Evolutionary conservation across 53 echinoderm and acorn worm species (phyloP).

Genomic region (Apostichopus leukothele): DNA sequence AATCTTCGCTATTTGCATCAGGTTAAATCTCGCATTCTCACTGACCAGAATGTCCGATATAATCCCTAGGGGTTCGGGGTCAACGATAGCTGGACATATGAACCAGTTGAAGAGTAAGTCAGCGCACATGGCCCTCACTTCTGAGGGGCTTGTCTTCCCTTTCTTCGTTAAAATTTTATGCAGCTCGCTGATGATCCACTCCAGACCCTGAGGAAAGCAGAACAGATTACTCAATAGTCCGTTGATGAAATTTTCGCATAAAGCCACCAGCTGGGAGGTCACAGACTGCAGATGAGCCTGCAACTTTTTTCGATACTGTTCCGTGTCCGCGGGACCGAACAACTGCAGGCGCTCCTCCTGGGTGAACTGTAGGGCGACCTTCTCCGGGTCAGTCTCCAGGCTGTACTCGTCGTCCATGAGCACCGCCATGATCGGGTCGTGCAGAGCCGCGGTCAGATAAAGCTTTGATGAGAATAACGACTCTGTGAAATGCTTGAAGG

Average conservation of each 20-base stretch:
- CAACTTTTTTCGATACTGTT: conserved; percentile 69
- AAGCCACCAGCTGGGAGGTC: conserved; percentile 69
- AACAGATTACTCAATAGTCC: conserved; percentile 79
- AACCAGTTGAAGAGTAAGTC: conserved; percentile 89
- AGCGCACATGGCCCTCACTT: conserved; percentile 86
- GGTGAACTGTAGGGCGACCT: conserved; percentile 75
- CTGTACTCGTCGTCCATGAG: conserved; percentile 86
- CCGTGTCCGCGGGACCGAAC: conserved; percentile 71
- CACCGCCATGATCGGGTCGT: conserved; percentile 91
- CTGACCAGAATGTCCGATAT: conserved; percentile 92
- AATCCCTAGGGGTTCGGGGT: conserved; percentile 93
- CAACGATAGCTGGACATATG: conserved; percentile 89
- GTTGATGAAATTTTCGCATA: conserved; percentile 83
- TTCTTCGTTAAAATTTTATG: conserved; percentile 77
- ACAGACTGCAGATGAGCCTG: conserved; percentile 74
- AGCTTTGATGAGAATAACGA: conserved; percentile 78
- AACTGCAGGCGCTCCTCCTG: conserved; percentile 70
- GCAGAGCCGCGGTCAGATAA: conserved; percentile 91
- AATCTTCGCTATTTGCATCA: conserved; percentile 97
- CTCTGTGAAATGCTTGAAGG: conserved; percentile 88
- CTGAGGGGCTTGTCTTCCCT: conserved; percentile 64
- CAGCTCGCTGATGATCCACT: conserved; percentile 92
- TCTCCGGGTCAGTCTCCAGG: conserved; percentile 81
- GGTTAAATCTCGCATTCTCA: conserved; percentile 86
- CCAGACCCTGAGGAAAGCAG: conserved; percentile 94